Evolutionary conservation across 2,888 invertebrate genomes (phyloP).

Genomic region (Mimumesa dahlbomi): DNA sequence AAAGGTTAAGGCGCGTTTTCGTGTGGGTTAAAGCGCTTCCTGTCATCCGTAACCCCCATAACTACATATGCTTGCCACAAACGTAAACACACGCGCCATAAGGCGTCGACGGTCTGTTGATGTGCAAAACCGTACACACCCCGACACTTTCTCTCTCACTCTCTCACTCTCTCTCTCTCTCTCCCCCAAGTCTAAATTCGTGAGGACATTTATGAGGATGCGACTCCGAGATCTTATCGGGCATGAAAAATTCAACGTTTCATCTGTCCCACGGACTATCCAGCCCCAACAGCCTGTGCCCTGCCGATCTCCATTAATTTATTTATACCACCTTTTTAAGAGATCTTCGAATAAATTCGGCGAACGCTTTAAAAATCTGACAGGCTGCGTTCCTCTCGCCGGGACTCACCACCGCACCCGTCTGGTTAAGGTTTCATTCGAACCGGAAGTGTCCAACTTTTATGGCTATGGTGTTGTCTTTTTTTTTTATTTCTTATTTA

Average conservation of each 20-base stretch:
- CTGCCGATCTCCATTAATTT: constrained; percentile 57
- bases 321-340: constrained; percentile 45
- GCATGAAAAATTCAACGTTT: constrained; percentile 66
- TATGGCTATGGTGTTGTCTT: no score
- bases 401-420: not conserved
- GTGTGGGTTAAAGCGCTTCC: constrained; percentile 60
- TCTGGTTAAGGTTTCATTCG: constrained; percentile 11
- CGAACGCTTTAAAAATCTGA: constrained; percentile 29
- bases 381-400: not conserved
- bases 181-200: constrained; percentile 70
- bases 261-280: constrained; percentile 50
- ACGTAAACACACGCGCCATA: constrained; percentile 48
- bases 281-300: constrained; percentile 30
- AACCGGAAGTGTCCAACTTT: constrained; percentile 5
- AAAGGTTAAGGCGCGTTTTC: constrained; percentile 61
- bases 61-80: constrained; percentile 42
- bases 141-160: constrained; percentile 17
- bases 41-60: constrained; percentile 54
- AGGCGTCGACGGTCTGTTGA: constrained; percentile 61
- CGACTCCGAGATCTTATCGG: constrained; percentile 60
- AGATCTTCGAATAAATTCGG: constrained; percentile 43
- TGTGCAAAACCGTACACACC: constrained; percentile 56
- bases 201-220: constrained; percentile 67
- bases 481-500: no score
- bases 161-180: no score